Conservation (phyloP, 2,113 vertebrate genomes). For the Osmerus eperlanus region DNA sequence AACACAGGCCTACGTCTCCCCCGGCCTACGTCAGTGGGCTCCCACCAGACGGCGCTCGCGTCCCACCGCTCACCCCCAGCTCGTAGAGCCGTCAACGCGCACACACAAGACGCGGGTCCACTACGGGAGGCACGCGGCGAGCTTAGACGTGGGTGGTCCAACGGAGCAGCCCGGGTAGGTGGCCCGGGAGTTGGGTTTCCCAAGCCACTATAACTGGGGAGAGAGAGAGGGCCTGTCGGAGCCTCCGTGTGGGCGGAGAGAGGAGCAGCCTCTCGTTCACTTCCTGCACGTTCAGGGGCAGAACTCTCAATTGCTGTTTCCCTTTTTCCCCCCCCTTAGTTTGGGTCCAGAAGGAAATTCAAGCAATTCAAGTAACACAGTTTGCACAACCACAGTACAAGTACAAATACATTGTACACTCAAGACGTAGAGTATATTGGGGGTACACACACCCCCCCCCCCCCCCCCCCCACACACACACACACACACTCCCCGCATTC, state of each 20-base stretch:
- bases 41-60: not conserved
- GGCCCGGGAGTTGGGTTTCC: constrained; percentile 29
- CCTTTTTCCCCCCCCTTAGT: too few relatives aligned
- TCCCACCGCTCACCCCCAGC: not conserved
- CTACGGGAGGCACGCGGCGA: constrained; percentile 20
- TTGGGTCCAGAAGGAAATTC: too few relatives aligned
- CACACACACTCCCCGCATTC: not conserved
- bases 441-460: too few relatives aligned
- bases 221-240: constrained; percentile 7
- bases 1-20: not conserved
- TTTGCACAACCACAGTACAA: too few relatives aligned
- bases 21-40: too few relatives aligned
- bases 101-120: constrained; percentile 21
- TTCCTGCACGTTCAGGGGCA: not conserved
- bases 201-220: constrained; percentile 13
- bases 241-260: not conserved
- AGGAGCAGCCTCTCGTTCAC: constrained; percentile 14
- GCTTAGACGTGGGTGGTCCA: constrained; percentile 47
- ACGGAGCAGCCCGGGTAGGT: constrained; percentile 41
- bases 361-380: too few relatives aligned
- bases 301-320: constrained; percentile 13
- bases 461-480: too few relatives aligned
- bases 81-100: constrained; percentile 18
- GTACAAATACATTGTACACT: too few relatives aligned
- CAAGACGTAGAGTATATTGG: too few relatives aligned